phyloP scores from a whole-genome alignment of 1,140 invertebrate genomes.

The Drosophila busckii region DNA sequence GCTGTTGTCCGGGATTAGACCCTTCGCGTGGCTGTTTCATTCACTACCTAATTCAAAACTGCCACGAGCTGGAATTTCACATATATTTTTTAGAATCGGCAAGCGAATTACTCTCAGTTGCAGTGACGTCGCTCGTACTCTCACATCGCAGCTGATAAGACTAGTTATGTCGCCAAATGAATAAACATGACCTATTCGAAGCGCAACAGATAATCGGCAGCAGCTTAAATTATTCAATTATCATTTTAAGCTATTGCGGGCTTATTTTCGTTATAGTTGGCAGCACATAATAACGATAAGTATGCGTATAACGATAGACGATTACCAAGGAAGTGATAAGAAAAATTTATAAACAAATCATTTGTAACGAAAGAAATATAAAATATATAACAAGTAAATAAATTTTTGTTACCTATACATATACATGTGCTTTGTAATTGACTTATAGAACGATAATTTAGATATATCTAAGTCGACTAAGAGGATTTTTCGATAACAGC shows the following conservation, averaged over 20 bases:
- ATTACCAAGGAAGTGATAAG: no score
- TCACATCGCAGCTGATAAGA: constrained; percentile 9
- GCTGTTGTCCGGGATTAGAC: not conserved
- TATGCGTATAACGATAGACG: no score
- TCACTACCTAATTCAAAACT: constrained; percentile 41
- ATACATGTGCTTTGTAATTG: no score
- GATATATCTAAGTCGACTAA: no score
- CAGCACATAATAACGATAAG: no score
- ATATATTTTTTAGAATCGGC: constrained; percentile 1
- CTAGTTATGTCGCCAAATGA: constrained; percentile 3
- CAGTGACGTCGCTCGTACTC: not conserved
- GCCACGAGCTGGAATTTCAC: constrained; percentile 9
- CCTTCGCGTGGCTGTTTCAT: constrained; percentile 20
- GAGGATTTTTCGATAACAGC: no score
- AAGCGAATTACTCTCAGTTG: no score
- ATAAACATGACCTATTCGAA: constrained; percentile 50
- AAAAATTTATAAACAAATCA: no score
- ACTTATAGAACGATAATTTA: not conserved
- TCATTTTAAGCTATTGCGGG: not conserved
- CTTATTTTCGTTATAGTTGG: no score
- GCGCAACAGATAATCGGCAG: constrained; percentile 15
- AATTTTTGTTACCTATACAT: no score
- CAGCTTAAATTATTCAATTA: constrained; percentile 26
- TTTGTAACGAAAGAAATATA: no score
- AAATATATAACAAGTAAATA: no score